Evolutionary conservation across 2,888 invertebrate genomes (phyloP), one percentile per base, ranked within the genome.

Genomic region (Eudemis profundana): DNA sequence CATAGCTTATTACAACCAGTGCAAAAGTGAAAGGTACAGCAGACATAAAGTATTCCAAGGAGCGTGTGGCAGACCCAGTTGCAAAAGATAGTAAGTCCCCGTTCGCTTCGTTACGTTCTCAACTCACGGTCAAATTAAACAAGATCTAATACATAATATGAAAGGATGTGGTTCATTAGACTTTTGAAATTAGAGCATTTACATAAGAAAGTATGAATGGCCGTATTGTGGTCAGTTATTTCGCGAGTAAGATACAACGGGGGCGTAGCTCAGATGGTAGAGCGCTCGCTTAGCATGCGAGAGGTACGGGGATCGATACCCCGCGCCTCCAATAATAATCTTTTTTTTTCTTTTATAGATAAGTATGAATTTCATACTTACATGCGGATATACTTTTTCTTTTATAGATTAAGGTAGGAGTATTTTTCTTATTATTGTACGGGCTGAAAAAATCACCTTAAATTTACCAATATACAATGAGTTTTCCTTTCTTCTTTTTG

Each of bases 221-320:
- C 0, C 2, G 15, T 4, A 38, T 15, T 5, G 36, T 17, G 59
- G 38, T 49, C 27, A 4, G 44, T 3, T 29, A 19, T 56, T 56
- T 56, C 29, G 40, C 27, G 17, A 0, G 0, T 8, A n/a, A 17
- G n/a, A 19, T 0, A 2, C 57, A 59, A 23, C 68, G 91, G 89
- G 90, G 92, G 89, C 90, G 92, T 91, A 91, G 91, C 90, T 91
- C 92, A 92, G 91, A 92, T 90, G 92, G 91, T 91, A 91, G 91
- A 91, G 91, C 90, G 91, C 91, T 91, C 91, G 90, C 92, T 92
- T 90, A 92, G 90, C 91, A 91, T 91, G 92, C 83, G 90, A 90
- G 91, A 90, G 88, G 89, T 90, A 90, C 90, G 88, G 91, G 90
- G 89, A 91, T 90, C 91, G 90, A 90, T 91, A 89, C 88, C 90